phyloP scores from a whole-genome alignment of 2,797 vertebrate species.

The Dermochelys coriacea region DNA sequence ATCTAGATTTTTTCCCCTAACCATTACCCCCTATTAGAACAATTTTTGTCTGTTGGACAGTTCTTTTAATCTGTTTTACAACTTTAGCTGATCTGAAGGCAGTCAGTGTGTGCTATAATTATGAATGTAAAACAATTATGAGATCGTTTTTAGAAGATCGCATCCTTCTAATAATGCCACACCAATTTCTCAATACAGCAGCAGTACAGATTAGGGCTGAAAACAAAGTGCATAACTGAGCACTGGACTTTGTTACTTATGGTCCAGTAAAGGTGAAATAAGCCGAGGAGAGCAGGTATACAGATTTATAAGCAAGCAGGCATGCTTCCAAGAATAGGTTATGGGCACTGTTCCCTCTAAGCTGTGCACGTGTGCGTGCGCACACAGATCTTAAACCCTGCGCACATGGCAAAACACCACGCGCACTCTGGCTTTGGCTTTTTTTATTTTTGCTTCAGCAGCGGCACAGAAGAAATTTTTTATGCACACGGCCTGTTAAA shows the following conservation, averaged over 20 bases:
- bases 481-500: too few relatives aligned
- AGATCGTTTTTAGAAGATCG: not conserved
- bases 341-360: not conserved
- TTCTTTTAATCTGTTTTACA: not conserved
- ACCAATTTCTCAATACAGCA: not conserved
- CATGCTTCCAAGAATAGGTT: constrained; percentile 50
- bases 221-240: not conserved
- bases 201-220: not conserved
- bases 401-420: too few relatives aligned
- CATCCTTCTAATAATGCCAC: not conserved
- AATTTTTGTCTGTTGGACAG: not conserved
- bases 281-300: constrained; percentile 40
- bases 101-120: not conserved
- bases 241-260: not conserved
- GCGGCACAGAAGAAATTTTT: too few relatives aligned
- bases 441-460: too few relatives aligned
- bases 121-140: not conserved
- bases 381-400: too few relatives aligned
- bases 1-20: not conserved
- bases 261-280: constrained; percentile 64
- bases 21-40: not conserved
- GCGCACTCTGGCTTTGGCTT: too few relatives aligned
- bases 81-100: not conserved
- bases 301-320: constrained; percentile 38
- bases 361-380: too few relatives aligned